Conservation (phyloP, 2,797 vertebrate species). For the Rallus crepitans region DNA sequence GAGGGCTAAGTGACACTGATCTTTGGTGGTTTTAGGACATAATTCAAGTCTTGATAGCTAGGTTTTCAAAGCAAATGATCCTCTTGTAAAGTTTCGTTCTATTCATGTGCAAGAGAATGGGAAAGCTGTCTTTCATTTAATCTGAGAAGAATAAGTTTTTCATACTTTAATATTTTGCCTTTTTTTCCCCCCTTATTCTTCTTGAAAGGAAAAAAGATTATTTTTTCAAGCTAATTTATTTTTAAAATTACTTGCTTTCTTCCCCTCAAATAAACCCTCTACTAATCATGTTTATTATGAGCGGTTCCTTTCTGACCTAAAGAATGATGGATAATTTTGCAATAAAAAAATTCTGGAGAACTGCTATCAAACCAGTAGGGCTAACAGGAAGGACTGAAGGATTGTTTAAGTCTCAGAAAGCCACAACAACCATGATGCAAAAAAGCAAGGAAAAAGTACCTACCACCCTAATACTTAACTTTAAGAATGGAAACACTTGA, state of each 20-base stretch:
- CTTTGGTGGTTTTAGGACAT: background rate
- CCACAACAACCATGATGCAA: background rate
- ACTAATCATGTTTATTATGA: background rate
- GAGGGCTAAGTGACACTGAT: background rate
- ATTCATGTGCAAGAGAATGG: background rate
- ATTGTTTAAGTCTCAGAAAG: background rate
- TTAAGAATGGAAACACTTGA: background rate
- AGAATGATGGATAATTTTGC: background rate
- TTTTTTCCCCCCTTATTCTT: background rate
- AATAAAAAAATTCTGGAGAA: background rate
- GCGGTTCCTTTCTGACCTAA: background rate
- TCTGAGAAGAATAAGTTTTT: background rate
- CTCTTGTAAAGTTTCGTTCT: background rate
- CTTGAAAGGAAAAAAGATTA: background rate
- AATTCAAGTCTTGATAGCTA: background rate
- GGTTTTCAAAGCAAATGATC: background rate
- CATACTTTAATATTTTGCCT: background rate
- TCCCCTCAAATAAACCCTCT: background rate
- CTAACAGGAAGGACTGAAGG: background rate
- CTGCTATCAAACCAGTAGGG: accelerated
- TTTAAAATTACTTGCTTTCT: background rate
- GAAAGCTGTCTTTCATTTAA: background rate
- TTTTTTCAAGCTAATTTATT: background rate
- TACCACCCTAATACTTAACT: background rate
- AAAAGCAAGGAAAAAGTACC: accelerated